phyloP scores from a whole-genome alignment of 2,797 vertebrate genomes.

The Falco berigora region DNA sequence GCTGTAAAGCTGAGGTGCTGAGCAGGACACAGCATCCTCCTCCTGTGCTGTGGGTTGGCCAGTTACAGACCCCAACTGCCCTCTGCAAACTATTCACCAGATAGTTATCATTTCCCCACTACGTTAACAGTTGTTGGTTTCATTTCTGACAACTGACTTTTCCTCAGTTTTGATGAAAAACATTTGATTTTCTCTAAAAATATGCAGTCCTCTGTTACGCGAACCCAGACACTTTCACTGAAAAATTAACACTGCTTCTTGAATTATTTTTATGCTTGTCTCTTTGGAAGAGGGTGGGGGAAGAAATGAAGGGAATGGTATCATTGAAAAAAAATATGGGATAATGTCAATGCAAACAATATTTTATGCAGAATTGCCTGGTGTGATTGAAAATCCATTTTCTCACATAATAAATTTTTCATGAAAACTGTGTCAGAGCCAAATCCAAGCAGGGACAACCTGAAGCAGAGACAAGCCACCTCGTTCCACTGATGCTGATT shows the following conservation, averaged over 20 bases:
- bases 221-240: conserved; percentile 1
- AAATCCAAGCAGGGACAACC: conserved; percentile 13
- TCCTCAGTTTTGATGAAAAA: not conserved
- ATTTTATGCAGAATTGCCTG: conserved; percentile 32
- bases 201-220: not conserved
- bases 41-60: not conserved
- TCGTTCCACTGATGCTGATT: not conserved
- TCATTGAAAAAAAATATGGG: not conserved
- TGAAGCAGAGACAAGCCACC: not conserved
- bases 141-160: not conserved
- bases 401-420: conserved; percentile 43
- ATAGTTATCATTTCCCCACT: not conserved
- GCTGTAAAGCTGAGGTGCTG: not conserved
- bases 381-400: conserved; percentile 50
- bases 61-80: not conserved
- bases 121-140: not conserved
- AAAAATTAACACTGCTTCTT: conserved; percentile 43
- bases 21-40: not conserved
- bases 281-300: conserved; percentile 18
- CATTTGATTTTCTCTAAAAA: conserved; percentile 2
- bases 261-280: conserved; percentile 37
- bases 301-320: conserved; percentile 6
- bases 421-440: conserved; percentile 26
- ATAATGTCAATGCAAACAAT: conserved; percentile 34
- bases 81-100: not conserved